Base-by-base conservation (phyloP, 2,888 invertebrate genomes). In the Lordiphosa andalusiaca region DNA sequence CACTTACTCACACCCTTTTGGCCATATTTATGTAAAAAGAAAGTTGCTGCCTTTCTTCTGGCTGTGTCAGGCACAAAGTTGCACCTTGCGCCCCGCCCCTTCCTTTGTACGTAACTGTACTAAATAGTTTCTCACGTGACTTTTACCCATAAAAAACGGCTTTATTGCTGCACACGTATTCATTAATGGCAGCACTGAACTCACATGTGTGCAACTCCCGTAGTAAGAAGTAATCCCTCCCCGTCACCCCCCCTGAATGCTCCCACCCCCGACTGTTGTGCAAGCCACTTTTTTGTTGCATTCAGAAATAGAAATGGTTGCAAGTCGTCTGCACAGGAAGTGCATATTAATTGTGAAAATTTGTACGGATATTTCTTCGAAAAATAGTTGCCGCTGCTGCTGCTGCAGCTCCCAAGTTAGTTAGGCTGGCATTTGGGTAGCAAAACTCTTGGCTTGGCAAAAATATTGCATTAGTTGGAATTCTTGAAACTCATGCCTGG, bases 41-140 rank as follows among this genome's bases (percentile, higher is more conserved):
- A 78, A 82, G 78, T 75, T 73, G 71, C 44, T 73, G 71, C 44
- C 46, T 75, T 78, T 82, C 73, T 78, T 78, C 71, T 65, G 75
- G 77, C 69, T 61, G 84, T 81, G 75, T 77, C 80, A 38, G 84
- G 84, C 77, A 81, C 80, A 63, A 68, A 73, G 73, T 75, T 71
- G 73, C 78, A 73, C 78, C 48, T 21, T 42, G 41, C 30, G 40
- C 21, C n/a, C 37, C 33, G 5, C 12, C 35, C 12, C 25, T 13
- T 40, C 39, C 42, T 9, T 25, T 65, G 63, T 57, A 61, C 63
- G 74, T 80, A 80, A 73, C 72, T 69, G 73, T 73, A 83, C 84
- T 81, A 81, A 81, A 81, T 81, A 77, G 84, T 81, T 83, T 84
- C 80, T 81, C 84, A 81, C 80, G 80, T 81, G 80, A 81, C 80